Percentiles rank a stretch among this genome's conserved stretches.
phyloP scores from a whole-genome alignment of 2,888 invertebrate genomes.

The Fragum fragum region DNA sequence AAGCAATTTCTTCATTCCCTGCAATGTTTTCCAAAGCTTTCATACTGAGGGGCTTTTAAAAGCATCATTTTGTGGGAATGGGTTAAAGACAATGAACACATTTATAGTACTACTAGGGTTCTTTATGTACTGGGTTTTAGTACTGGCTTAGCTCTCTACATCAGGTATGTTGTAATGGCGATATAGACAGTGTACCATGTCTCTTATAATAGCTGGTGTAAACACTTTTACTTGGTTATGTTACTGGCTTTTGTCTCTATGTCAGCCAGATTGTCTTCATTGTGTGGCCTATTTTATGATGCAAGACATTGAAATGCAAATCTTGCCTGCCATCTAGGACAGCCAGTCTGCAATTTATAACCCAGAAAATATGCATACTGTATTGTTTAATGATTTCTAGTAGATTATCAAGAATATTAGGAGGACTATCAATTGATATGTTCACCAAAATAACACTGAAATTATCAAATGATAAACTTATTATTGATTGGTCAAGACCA shows the following conservation, averaged over 20 bases:
- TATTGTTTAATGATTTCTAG: no score
- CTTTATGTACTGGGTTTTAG: conserved; percentile 94
- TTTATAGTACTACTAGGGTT: conserved; percentile 93
- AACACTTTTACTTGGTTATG: conserved; percentile 95
- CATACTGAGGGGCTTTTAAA: no score
- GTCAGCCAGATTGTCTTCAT: no score
- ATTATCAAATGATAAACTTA: no score
- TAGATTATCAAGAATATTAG: no score
- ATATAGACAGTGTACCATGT: conserved; percentile 94
- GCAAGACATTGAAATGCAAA: conserved; percentile 88
- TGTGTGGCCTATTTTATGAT: conserved; percentile 85
- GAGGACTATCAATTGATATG: no score
- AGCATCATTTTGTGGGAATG: no score
- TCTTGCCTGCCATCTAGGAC: conserved; percentile 94
- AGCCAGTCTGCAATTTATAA: conserved; percentile 90
- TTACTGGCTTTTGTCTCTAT: conserved; percentile 92
- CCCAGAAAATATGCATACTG: no score
- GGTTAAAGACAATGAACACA: conserved; percentile 91
- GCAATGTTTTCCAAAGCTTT: no score
- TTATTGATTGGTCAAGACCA: no score
- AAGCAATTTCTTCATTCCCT: no score
- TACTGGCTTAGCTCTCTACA: conserved; percentile 92
- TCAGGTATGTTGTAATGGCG: conserved; percentile 88
- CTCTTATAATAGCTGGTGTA: conserved; percentile 91
- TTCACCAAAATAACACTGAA: no score